Evolutionary conservation across 1,140 invertebrate genomes (phyloP).

Genomic region (Mercenaria mercenaria): DNA sequence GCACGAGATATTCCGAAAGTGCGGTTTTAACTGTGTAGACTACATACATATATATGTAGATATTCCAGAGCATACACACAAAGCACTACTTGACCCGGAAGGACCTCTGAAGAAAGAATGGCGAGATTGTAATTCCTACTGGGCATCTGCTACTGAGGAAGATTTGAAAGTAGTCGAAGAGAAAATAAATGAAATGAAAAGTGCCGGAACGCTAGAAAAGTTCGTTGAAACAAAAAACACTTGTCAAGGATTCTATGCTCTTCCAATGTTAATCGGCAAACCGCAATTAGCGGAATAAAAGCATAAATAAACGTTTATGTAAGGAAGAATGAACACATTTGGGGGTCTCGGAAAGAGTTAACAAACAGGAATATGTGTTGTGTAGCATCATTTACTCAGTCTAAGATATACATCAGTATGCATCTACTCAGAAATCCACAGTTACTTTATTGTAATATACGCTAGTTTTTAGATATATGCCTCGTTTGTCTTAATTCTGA

Average conservation of each 20-base stretch:
- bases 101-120: conserved; percentile 34
- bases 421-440: too few relatives aligned
- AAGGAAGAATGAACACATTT: too few relatives aligned
- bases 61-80: not conserved
- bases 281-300: not conserved
- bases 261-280: conserved; percentile 3
- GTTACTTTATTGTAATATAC: too few relatives aligned
- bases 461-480: too few relatives aligned
- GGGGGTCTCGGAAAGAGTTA: too few relatives aligned
- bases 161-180: not conserved
- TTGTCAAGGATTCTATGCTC: not conserved
- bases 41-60: not conserved
- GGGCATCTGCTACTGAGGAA: conserved; percentile 26
- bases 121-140: conserved; percentile 34
- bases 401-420: too few relatives aligned
- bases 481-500: too few relatives aligned
- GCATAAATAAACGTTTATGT: too few relatives aligned
- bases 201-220: not conserved
- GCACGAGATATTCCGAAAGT: not conserved
- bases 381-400: too few relatives aligned
- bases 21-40: not conserved
- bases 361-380: too few relatives aligned
- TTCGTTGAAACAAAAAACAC: conserved; percentile 14
- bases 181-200: conserved; percentile 20
- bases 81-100: conserved; percentile 18